phyloP scores from a whole-genome alignment of 2,888 invertebrate genomes.

The Tipula vernalis region DNA sequence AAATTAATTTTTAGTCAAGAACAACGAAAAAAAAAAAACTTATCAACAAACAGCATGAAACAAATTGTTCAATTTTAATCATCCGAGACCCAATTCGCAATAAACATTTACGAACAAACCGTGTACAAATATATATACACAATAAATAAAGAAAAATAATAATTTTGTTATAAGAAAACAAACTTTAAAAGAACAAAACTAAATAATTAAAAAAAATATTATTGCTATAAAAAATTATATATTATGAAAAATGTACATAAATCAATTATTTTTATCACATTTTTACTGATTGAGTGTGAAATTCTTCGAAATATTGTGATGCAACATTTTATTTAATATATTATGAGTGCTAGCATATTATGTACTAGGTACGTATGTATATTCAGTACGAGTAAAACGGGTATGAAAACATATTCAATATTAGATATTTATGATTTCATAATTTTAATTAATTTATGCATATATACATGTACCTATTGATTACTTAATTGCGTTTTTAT shows the following conservation, averaged over 20 bases:
- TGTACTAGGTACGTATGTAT: no score
- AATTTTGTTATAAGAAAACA: neutral
- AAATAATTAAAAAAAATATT: neutral
- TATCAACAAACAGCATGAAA: neutral
- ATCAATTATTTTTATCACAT: constrained; percentile 4
- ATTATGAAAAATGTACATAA: neutral
- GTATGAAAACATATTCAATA: no score
- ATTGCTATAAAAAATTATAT: neutral
- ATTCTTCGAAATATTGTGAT: neutral
- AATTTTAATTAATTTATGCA: no score
- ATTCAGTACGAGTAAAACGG: no score
- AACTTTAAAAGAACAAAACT: neutral
- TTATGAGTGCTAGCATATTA: no score
- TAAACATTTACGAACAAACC: neutral
- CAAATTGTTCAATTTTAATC: neutral
- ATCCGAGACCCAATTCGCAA: constrained; percentile 4
- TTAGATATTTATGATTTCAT: no score
- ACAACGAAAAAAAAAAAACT: neutral
- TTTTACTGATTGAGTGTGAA: neutral
- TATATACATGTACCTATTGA: no score
- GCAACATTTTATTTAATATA: neutral
- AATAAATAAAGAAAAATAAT: neutral
- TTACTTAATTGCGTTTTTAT: no score
- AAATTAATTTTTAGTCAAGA: neutral
- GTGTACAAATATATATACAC: neutral